A percentile compares a stretch with the other conserved stretches of the same genome.
Conservation (phyloP, 2,113 vertebrate genomes). For the Pogona vitticeps region DNA sequence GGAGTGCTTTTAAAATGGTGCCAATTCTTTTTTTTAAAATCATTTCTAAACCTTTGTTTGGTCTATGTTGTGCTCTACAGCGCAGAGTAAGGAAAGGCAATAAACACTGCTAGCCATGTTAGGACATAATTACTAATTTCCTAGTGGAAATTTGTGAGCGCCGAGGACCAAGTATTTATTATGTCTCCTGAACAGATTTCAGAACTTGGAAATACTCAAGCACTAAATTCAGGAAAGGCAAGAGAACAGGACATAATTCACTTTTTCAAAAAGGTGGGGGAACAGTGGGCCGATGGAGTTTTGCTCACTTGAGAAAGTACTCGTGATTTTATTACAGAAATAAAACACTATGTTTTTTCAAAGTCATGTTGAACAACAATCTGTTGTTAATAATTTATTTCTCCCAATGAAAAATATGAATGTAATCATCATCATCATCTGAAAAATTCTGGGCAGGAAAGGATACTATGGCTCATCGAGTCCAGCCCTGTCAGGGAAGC, state of each 20-base stretch:
- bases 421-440: too few relatives aligned
- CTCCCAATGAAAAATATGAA: slow-evolving; percentile 10
- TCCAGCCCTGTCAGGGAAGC: too few relatives aligned
- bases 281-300: slow-evolving; percentile 32
- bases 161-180: slow-evolving; percentile 1
- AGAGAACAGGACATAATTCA: background rate
- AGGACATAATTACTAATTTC: slow-evolving; percentile 21
- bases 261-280: background rate
- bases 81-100: slow-evolving; percentile 10
- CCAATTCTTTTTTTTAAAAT: slow-evolving; percentile 16
- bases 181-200: background rate
- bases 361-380: fast-evolving
- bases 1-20: background rate
- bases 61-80: background rate
- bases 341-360: slow-evolving; percentile 5
- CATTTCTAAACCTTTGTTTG: slow-evolving; percentile 16
- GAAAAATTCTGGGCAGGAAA: too few relatives aligned
- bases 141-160: slow-evolving; percentile 7
- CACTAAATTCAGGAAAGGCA: background rate
- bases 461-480: too few relatives aligned
- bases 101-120: slow-evolving; percentile 21
- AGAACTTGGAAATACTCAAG: slow-evolving; percentile 14
- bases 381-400: background rate
- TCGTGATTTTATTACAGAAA: slow-evolving; percentile 16
- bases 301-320: slow-evolving; percentile 18